Evolutionary conservation across 2,888 invertebrate genomes (phyloP).

Genomic region (Apotomis turbidana): DNA sequence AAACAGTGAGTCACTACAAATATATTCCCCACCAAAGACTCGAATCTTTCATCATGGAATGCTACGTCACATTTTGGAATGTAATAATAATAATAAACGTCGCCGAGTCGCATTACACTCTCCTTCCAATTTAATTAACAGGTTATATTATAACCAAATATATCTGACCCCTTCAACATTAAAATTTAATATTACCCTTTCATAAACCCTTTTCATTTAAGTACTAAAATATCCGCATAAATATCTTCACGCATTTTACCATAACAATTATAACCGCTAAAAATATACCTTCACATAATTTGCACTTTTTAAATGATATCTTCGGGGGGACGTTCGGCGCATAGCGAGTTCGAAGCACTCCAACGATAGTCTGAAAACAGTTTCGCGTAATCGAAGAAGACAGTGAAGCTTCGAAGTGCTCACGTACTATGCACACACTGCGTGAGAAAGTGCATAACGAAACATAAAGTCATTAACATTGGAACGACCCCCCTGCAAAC

Average conservation of each 20-base stretch:
- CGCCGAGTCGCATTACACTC: slow-evolving; percentile 43
- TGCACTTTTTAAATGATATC: slow-evolving; percentile 76
- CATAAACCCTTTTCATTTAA: slow-evolving; percentile 67
- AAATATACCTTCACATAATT: slow-evolving; percentile 75
- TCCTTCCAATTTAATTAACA: slow-evolving; percentile 21
- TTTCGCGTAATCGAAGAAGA: slow-evolving; percentile 44
- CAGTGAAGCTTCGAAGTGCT: slow-evolving; percentile 74
- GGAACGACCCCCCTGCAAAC: slow-evolving; percentile 80
- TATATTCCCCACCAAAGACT: slow-evolving; percentile 73
- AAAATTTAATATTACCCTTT: slow-evolving; percentile 52
- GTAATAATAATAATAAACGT: slow-evolving; percentile 55
- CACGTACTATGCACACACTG: slow-evolving; percentile 63
- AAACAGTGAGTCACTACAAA: slow-evolving; percentile 53
- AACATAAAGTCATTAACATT: slow-evolving; percentile 64
- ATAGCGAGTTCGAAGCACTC: slow-evolving; percentile 78
- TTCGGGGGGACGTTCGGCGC: slow-evolving; percentile 81
- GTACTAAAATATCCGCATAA: slow-evolving; percentile 80
- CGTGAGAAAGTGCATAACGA: slow-evolving; percentile 64
- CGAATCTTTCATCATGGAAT: slow-evolving; percentile 52
- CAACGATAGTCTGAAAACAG: slow-evolving; percentile 45
- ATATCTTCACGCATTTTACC: slow-evolving; percentile 63
- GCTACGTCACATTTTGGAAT: slow-evolving; percentile 65
- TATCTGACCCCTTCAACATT: slow-evolving; percentile 34
- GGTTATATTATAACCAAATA: slow-evolving; percentile 25
- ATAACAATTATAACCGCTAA: slow-evolving; percentile 72